Base-by-base conservation (phyloP, 2,888 invertebrate genomes). In the Agapostemon virescens region DNA sequence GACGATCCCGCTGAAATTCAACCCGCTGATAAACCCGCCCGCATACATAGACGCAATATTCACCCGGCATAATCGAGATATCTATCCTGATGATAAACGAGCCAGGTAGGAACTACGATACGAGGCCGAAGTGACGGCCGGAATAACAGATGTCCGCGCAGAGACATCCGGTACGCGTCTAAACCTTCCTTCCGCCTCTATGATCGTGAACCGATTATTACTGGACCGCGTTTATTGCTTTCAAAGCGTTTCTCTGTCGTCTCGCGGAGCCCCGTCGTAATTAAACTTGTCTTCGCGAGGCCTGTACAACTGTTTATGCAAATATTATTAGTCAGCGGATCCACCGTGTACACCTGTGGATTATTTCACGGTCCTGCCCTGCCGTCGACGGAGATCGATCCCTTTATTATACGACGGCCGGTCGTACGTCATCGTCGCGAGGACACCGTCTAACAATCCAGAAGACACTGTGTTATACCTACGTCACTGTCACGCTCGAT, bases 341-440 rank as follows among this genome's bases (percentile, higher is more conserved):
- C n/a, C 23, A 11, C 26, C 11, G n/a, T 36, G 23, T 49, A n/a
- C 23, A 26, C 55, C 69, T 69, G 55, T 66, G 13, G 38, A 77
- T 40, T 33, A 85, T 88, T 87, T 85, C 87, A 78, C 81, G 72
- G 68, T 81, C 83, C 83, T 79, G 26, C 77, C 75, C 85, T 85
- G 86, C 72, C 61, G 77, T 73, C 85, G 89, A 89, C 89, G 82
- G 83, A 78, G 84, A 84, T 83, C 83, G 87, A 88, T 89, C 88
- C 84, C 84, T 88, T 89, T 89, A 88, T 89, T 86, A 88, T 87
- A 84, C 81, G 82, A 70, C 82, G 74, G 74, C 69, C 81, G 78
- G 76, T 81, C 87, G 85, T 88, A 84, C 77, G 82, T 89, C 85
- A 88, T 79, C 78, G 33, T 63, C 33, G 36, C 36, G n/a, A 36